These are phyloP conservation scores for Metaphire vulgaris DNA, from an alignment of 1,140 invertebrate species.

Conservation along the genomic window DNA sequence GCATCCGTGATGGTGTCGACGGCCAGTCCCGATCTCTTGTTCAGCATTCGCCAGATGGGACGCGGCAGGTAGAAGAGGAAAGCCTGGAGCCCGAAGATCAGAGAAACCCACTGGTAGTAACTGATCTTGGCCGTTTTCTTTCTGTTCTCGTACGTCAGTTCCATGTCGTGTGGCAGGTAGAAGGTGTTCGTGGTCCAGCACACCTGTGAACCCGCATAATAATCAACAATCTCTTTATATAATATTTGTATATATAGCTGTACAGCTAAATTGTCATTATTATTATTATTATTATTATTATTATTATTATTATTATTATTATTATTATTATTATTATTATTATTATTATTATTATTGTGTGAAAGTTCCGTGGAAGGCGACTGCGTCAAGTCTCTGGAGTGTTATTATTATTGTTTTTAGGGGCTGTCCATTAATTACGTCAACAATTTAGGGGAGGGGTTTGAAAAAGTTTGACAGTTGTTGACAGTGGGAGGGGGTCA, in stretches of 20 bases:
- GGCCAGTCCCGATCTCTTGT: background rate
- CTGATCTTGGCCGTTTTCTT: background rate
- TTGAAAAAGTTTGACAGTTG: too few relatives aligned
- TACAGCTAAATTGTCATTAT: background rate
- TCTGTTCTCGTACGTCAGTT: slow-evolving; percentile 49
- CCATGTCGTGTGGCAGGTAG: slow-evolving; percentile 51
- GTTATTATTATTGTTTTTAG: too few relatives aligned
- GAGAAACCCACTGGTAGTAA: slow-evolving; percentile 33
- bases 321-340: background rate
- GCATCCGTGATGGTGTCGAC: slow-evolving; percentile 19
- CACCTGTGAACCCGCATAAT: slow-evolving; percentile 26
- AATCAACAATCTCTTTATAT: background rate
- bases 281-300: background rate
- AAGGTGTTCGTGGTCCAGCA: slow-evolving; percentile 56
- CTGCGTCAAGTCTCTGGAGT: too few relatives aligned
- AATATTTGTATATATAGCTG: background rate
- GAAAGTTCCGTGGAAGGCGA: too few relatives aligned
- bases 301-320: background rate
- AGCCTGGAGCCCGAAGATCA: slow-evolving; percentile 28
- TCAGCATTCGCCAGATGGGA: slow-evolving; percentile 25
- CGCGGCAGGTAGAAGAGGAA: slow-evolving; percentile 27
- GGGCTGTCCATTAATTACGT: too few relatives aligned
- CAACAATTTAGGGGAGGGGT: too few relatives aligned
- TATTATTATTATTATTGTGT: slow-evolving; percentile 3
- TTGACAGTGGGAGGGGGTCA: too few relatives aligned